Evolutionary conservation across 1,140 invertebrate species (phyloP).

Genomic region (Trypoxylus dichotomus): DNA sequence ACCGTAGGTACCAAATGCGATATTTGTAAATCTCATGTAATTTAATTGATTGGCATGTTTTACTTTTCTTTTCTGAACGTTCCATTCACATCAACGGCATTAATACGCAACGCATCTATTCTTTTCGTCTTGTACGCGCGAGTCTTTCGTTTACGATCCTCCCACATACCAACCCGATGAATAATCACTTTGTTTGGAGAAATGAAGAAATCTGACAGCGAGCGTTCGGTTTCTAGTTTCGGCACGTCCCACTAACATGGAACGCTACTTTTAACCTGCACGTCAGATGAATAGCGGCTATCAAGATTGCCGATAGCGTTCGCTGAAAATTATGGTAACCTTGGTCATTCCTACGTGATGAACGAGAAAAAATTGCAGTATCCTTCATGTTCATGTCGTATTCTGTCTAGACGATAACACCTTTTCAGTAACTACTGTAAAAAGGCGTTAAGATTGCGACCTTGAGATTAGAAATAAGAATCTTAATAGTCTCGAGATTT

Average conservation of each 20-base stretch:
- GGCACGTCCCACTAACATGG: background rate
- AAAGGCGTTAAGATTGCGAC: background rate
- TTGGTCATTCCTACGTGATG: background rate
- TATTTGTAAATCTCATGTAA: background rate
- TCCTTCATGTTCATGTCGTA: background rate
- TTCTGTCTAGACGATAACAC: background rate
- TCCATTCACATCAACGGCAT: background rate
- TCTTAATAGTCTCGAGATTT: too few species aligned
- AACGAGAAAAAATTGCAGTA: background rate
- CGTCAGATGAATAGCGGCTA: background rate
- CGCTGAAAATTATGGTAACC: background rate
- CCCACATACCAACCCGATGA: background rate
- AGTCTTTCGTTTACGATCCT: background rate
- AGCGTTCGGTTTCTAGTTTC: background rate
- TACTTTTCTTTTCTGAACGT: background rate
- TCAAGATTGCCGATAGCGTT: background rate
- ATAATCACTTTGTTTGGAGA: background rate
- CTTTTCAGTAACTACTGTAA: background rate
- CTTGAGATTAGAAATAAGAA: background rate
- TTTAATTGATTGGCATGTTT: background rate
- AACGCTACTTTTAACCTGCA: background rate
- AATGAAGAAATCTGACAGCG: background rate
- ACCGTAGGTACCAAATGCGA: background rate
- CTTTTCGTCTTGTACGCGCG: background rate
- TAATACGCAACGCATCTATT: background rate